Percentiles rank a stretch among this genome's conserved stretches.
Evolutionary conservation across 2,888 invertebrate species (phyloP).

Genomic region (Leptinotarsa haldemani): DNA sequence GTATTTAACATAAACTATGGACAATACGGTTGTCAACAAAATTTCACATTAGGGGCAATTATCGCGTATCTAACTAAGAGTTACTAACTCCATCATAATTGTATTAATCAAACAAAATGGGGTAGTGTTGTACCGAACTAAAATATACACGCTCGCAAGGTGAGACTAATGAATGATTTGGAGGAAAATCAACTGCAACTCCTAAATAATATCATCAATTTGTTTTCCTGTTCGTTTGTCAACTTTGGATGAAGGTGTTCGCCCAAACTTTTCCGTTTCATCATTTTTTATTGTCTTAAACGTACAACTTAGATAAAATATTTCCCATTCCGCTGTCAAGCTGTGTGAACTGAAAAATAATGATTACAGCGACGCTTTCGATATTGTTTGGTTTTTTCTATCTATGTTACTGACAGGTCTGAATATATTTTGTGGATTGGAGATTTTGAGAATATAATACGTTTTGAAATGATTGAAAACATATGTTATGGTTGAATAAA

Average conservation of each 20-base stretch:
- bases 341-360: neutral
- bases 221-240: neutral
- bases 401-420: neutral
- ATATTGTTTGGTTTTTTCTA: neutral
- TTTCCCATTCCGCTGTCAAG: neutral
- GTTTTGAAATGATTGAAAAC: neutral
- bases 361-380: neutral
- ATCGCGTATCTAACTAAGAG: too few relatives aligned
- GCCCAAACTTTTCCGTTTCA: neutral
- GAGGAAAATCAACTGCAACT: neutral
- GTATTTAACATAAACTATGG: too few relatives aligned
- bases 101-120: too few relatives aligned
- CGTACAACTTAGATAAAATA: neutral
- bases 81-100: too few relatives aligned
- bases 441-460: neutral
- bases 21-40: too few relatives aligned
- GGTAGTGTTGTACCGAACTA: too few relatives aligned
- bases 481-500: too few relatives aligned
- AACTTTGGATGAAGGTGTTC: constrained; percentile 4
- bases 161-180: neutral
- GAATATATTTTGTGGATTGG: neutral
- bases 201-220: neutral
- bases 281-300: constrained; percentile 4
- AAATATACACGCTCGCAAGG: too few relatives aligned
- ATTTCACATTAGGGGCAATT: too few relatives aligned